phyloP scores from a whole-genome alignment of 2,113 vertebrate genomes.

The Sinocyclocheilus anshuiensis region DNA sequence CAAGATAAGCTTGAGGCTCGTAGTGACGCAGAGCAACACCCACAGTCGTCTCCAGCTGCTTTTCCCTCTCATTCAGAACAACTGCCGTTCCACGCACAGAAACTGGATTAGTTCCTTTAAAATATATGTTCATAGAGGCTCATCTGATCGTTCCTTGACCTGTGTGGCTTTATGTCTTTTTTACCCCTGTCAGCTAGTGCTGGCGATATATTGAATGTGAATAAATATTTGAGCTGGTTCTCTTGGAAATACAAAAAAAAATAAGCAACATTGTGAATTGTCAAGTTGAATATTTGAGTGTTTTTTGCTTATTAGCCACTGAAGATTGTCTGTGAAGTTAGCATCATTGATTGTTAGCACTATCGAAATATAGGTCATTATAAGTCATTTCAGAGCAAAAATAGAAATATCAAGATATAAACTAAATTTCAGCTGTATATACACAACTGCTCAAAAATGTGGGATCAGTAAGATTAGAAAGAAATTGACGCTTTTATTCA shows the following conservation, averaged over 20 bases:
- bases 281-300: not conserved
- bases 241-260: not conserved
- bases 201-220: not conserved
- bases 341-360: too few relatives aligned
- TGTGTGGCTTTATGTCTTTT: not conserved
- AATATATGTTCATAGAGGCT: not conserved
- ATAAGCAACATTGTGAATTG: not conserved
- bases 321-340: too few relatives aligned
- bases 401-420: too few relatives aligned
- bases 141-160: not conserved
- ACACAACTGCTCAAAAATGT: too few relatives aligned
- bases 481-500: too few relatives aligned
- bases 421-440: too few relatives aligned
- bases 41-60: slow-evolving; percentile 50
- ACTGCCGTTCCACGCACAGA: not conserved
- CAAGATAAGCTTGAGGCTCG: slow-evolving; percentile 74
- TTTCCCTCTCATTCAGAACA: slow-evolving; percentile 41
- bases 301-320: not conserved
- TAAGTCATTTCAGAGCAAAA: too few relatives aligned
- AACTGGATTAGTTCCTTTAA: slow-evolving; percentile 31
- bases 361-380: too few relatives aligned
- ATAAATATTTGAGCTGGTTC: not conserved
- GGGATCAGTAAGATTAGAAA: too few relatives aligned
- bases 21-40: slow-evolving; percentile 66
- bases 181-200: not conserved